phyloP scores from a whole-genome alignment of 2,113 vertebrate species.

The Callaeas wilsoni region DNA sequence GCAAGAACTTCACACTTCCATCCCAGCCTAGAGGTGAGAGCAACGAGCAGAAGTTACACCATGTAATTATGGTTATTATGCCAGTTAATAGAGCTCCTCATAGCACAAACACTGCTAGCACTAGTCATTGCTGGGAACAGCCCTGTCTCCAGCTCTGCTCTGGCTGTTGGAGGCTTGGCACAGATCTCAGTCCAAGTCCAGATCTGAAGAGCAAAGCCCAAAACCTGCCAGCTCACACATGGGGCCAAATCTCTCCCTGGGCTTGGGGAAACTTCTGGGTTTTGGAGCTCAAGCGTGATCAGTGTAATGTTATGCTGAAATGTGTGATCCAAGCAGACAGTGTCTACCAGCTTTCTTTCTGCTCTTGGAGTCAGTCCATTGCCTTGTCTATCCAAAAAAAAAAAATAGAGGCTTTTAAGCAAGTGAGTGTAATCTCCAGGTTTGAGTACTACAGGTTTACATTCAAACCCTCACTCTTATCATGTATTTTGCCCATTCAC shows the following conservation, averaged over 20 bases:
- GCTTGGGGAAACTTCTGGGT: not conserved
- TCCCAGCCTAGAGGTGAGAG: slow-evolving; percentile 51
- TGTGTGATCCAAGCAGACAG: not conserved
- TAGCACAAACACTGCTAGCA: not conserved
- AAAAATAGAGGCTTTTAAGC: not conserved
- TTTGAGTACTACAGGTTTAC: not conserved
- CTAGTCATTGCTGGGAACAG: not conserved
- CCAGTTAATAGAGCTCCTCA: slow-evolving; percentile 32
- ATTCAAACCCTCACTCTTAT: not conserved
- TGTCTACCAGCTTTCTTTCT: not conserved
- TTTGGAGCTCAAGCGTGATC: not conserved
- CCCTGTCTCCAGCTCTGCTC: not conserved
- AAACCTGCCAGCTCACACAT: not conserved
- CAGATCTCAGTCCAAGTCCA: not conserved
- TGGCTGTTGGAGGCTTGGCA: not conserved
- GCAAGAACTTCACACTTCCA: not conserved
- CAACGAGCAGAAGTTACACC: slow-evolving; percentile 15
- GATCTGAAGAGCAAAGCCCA: not conserved
- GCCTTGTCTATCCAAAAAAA: not conserved
- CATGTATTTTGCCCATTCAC: not conserved
- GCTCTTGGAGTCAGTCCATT: not conserved
- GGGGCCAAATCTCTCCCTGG: not conserved
- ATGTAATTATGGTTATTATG: slow-evolving; percentile 56
- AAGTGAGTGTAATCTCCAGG: not conserved
- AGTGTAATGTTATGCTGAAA: not conserved